Base-by-base conservation (phyloP, 2,888 invertebrate species). In the Eulithis testata region DNA sequence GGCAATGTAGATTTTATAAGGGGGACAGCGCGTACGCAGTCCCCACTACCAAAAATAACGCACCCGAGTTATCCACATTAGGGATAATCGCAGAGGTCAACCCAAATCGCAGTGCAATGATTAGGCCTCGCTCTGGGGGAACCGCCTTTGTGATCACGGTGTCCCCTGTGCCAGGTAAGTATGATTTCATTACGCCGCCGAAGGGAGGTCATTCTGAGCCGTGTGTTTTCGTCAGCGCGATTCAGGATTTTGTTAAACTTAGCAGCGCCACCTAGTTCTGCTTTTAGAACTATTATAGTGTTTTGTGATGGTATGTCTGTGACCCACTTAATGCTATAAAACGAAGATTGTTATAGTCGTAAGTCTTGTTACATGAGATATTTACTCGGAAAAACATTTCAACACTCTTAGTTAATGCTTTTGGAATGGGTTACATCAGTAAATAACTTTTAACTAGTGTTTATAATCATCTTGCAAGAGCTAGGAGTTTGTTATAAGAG, bases 31-130 rank as follows among this genome's bases (percentile, higher is more conserved):
- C 57, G 57, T 47, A 57, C 57, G 57, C 57, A 57, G 57, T 47
- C 57, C 57, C 47, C 57, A 57, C 57, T 57, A 57, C 37, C 57
- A 57, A 57, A 57, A 57, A 57, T 57, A 57, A 47, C 37, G 57
- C 57, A 57, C 57, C 57, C 47, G 54, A 54, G 54, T 47, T 57
- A 57, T 57, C 47, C 47, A 45, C 47, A 57, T 49, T 58, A 58
- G 49, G 49, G 57, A 58, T 58, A 58, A 58, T 58, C 57, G 49
- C 57, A 58, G 49, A 58, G 57, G 57, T 58, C 57, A 58, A 49
- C 49, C 49, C 40, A 14, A 31, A 50, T 40, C 57, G 57, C 57
- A 58, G 57, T 58, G 57, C 57, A 57, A 57, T 57, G 57, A 49
- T 49, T 14, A 36, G 47, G 47, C 37, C 47, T 49, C 57, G 57